Percentiles rank a stretch among this genome's conserved stretches.
These are phyloP conservation scores for Reticulitermes speratus DNA, from an alignment of 1,140 invertebrate genomes.

Conservation along the genomic window DNA sequence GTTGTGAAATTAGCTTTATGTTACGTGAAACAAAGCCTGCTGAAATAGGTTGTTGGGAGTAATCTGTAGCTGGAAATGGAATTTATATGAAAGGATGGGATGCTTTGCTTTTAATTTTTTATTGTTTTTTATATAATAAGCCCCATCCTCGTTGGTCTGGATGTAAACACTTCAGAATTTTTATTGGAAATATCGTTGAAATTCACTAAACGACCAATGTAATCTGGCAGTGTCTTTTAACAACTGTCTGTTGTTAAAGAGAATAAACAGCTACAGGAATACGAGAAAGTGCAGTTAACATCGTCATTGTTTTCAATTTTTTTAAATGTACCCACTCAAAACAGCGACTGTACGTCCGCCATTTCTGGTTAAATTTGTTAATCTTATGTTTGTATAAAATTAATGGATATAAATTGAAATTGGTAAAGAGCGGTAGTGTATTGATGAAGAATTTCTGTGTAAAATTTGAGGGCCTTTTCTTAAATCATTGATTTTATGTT, in stretches of 20 bases:
- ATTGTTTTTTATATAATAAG: background rate
- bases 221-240: too few species aligned
- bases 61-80: background rate
- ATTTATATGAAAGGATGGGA: background rate
- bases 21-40: background rate
- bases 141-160: background rate
- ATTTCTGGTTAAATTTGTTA: too few species aligned
- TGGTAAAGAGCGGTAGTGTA: too few species aligned
- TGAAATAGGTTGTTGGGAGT: background rate
- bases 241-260: background rate
- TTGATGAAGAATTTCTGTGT: too few species aligned
- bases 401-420: too few species aligned
- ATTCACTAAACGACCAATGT: background rate
- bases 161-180: background rate
- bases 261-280: background rate
- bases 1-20: slow-evolving; percentile 2
- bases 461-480: too few species aligned
- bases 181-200: background rate
- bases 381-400: too few species aligned
- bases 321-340: background rate
- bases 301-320: background rate
- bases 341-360: too few species aligned
- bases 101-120: background rate
- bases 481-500: too few species aligned
- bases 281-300: background rate